Percentiles rank a stretch among this genome's conserved stretches.
phyloP scores from a whole-genome alignment of 2,888 invertebrate species.

The Gisinianus flammeolus region DNA sequence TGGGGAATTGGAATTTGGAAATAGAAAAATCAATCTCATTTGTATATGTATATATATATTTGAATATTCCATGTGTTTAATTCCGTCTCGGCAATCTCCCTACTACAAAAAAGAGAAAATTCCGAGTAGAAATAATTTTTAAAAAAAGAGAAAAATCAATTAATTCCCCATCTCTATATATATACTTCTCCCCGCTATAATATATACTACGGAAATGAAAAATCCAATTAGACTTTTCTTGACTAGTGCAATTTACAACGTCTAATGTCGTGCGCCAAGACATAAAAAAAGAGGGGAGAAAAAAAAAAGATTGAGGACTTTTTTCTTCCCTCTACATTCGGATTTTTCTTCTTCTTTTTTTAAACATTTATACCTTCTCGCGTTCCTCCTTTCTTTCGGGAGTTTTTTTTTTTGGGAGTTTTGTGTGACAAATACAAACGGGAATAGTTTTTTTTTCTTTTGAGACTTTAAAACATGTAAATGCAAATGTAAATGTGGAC shows the following conservation, averaged over 20 bases:
- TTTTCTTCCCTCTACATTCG: no score
- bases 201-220: not conserved
- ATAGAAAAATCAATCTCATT: no score
- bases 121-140: not conserved
- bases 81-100: no score
- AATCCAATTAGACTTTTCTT: not conserved
- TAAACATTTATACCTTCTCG: no score
- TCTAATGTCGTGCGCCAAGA: not conserved
- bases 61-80: no score
- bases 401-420: no score
- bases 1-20: no score
- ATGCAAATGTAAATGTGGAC: not conserved
- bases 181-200: not conserved
- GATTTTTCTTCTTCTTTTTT: no score
- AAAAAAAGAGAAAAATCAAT: not conserved
- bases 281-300: not conserved
- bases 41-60: no score
- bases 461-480: not conserved
- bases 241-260: not conserved
- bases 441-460: no score
- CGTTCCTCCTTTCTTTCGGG: no score
- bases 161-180: not conserved
- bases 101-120: not conserved
- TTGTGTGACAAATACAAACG: no score
- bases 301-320: not conserved